Base-by-base conservation (phyloP, 2,113 vertebrate genomes). In the Mus spicilegus region DNA sequence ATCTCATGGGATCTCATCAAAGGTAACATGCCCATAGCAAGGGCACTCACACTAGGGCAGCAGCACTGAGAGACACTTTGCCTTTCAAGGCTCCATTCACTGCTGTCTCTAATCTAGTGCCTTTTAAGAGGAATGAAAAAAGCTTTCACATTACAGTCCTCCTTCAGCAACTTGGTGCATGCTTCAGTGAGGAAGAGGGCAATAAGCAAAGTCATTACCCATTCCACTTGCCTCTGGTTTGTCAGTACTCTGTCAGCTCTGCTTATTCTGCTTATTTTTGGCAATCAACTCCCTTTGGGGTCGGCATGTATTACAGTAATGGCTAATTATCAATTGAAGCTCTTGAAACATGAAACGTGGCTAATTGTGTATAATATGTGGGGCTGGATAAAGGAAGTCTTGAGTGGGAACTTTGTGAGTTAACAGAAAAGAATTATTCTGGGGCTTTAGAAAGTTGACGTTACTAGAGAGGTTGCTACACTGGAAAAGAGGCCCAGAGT, bases 231-330 rank as follows among this genome's bases (percentile, higher is more conserved):
- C 97, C 97, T 97, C 97, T 93, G 81, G 96, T 93, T 94, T 96
- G 95, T 98, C 96, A 98, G 96, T 89, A 11, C 0, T 89, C 93
- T 81, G 82, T 95, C 76, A 10, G 36, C 4, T 94, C 95, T 54
- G 89, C 96, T 98, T 95, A 97, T n/a, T 93, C 58, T 92, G 95
- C 95, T 95, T 97, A 92, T 89, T 96, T 76, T 96, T 97, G 97
- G 96, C 97, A 77, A 30, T 93, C 95, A 72, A 42, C 76, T 95
- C 63, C 95, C 95, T 96, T 95, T 19, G 87, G 80, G 65, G 28
- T n/a, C 89, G 88, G 81, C 89, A 61, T 93, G 78, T 58, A 82
- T 94, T 63, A 87, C 30, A 54, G 65, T 81, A 92, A 88, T 77
- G 86, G 97, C 96, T 96, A 96, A 98, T 98, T 96, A 90, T 46